Percentiles rank a stretch among this genome's conserved stretches.
phyloP scores from a whole-genome alignment of 2,888 invertebrate species.

The Tetragonisca angustula region DNA sequence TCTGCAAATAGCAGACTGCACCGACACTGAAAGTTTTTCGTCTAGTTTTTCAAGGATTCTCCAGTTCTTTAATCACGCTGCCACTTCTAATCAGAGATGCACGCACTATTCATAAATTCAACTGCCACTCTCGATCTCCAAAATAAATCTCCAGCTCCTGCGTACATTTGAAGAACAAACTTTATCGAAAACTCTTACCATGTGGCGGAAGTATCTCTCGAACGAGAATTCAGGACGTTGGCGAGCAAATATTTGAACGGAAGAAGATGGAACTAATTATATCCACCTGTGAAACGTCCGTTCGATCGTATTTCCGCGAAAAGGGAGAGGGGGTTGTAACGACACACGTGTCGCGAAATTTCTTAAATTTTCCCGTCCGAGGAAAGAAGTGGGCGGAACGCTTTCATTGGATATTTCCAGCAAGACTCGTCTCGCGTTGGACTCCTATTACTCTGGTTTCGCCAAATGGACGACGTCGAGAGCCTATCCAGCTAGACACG shows the following conservation, averaged over 20 bases:
- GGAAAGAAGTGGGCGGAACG: slow-evolving; percentile 31
- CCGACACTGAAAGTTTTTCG: too few species aligned
- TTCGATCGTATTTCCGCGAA: not conserved
- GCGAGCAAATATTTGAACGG: slow-evolving; percentile 42
- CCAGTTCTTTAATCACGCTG: too few species aligned
- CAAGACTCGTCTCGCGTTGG: slow-evolving; percentile 25
- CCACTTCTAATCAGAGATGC: too few species aligned
- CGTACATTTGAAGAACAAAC: not conserved
- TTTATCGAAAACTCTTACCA: not conserved
- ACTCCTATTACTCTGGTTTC: slow-evolving; percentile 58
- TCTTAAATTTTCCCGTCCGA: slow-evolving; percentile 2
- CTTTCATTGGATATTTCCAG: slow-evolving; percentile 35
- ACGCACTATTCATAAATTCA: too few species aligned
- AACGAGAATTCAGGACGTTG: not conserved
- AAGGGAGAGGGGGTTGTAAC: not conserved
- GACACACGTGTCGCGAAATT: slow-evolving; percentile 18
- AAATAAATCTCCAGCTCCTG: too few species aligned
- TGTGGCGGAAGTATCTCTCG: not conserved
- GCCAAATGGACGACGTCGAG: slow-evolving; percentile 56
- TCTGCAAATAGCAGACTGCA: too few species aligned
- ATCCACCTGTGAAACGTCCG: not conserved
- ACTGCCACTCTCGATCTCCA: too few species aligned
- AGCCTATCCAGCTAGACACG: slow-evolving; percentile 52
- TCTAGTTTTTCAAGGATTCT: too few species aligned
- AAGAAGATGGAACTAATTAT: slow-evolving; percentile 38